Evolutionary conservation across 2,888 invertebrate genomes (phyloP).

Genomic region (Tenthredo amoena): DNA sequence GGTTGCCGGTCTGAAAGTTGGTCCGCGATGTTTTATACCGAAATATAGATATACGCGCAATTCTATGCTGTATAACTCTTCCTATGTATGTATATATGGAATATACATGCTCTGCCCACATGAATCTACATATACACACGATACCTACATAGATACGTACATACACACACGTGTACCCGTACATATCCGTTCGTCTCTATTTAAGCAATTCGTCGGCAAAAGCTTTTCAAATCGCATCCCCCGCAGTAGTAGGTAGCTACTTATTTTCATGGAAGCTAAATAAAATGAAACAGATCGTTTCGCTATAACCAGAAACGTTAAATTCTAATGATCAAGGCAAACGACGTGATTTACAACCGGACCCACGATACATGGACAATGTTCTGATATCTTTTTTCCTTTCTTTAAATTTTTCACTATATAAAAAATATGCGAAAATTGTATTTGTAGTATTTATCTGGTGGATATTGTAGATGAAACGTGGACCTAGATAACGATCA

Average conservation of each 20-base stretch:
- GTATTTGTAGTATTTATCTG: neutral
- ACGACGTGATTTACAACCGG: conserved; percentile 50
- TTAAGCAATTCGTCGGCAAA: conserved; percentile 59
- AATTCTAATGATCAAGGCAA: conserved; percentile 66
- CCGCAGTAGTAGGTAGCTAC: conserved; percentile 41
- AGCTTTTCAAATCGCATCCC: conserved; percentile 63
- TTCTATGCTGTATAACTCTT: conserved; percentile 51
- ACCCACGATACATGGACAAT: neutral
- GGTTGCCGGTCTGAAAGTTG: conserved; percentile 50
- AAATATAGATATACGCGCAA: conserved; percentile 39
- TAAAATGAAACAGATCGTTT: conserved; percentile 46
- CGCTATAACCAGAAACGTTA: conserved; percentile 54
- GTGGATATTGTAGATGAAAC: neutral
- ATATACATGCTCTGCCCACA: neutral
- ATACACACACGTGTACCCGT: neutral
- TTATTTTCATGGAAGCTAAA: conserved; percentile 23
- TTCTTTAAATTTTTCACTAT: neutral
- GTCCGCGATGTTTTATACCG: conserved; percentile 44
- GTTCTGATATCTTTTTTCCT: neutral
- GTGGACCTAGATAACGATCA: conserved; percentile 70
- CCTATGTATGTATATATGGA: conserved; percentile 28
- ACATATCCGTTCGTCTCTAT: conserved; percentile 62
- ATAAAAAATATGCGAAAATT: neutral
- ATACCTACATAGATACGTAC: neutral
- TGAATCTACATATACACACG: neutral